phyloP scores from a whole-genome alignment of 2,888 invertebrate species.

The Lamproptera curius region DNA sequence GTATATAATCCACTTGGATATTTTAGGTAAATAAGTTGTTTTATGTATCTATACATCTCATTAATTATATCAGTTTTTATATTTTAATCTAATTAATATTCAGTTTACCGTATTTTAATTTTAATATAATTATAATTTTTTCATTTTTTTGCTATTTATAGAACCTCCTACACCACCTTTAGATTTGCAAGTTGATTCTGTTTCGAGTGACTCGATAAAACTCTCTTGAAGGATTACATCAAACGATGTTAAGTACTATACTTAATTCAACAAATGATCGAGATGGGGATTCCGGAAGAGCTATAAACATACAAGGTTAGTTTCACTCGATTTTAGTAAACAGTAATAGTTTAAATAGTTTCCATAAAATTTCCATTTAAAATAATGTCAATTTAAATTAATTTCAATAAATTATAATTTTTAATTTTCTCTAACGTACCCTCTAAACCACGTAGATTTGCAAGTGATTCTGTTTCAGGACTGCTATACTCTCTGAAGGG shows the following conservation, averaged over 20 bases:
- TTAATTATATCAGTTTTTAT: no score
- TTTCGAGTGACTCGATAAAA: conserved; percentile 56
- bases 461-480: no score
- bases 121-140: neutral
- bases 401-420: no score
- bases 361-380: no score
- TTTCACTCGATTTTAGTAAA: no score
- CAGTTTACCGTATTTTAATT: no score
- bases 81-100: no score
- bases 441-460: no score
- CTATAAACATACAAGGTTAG: conserved; percentile 64
- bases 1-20: conserved; percentile 53
- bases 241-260: conserved; percentile 63
- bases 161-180: conserved; percentile 68
- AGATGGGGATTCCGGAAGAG: conserved; percentile 60
- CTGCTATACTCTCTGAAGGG: no score
- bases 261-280: conserved; percentile 59
- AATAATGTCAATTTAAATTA: no score
- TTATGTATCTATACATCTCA: neutral
- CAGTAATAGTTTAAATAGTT: no score
- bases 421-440: no score
- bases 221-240: conserved; percentile 64
- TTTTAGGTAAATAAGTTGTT: conserved; percentile 46
- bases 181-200: conserved; percentile 65
- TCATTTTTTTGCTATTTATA: conserved; percentile 29